Conservation (phyloP, 2,113 vertebrate species). For the Dryoscopus gambensis region DNA sequence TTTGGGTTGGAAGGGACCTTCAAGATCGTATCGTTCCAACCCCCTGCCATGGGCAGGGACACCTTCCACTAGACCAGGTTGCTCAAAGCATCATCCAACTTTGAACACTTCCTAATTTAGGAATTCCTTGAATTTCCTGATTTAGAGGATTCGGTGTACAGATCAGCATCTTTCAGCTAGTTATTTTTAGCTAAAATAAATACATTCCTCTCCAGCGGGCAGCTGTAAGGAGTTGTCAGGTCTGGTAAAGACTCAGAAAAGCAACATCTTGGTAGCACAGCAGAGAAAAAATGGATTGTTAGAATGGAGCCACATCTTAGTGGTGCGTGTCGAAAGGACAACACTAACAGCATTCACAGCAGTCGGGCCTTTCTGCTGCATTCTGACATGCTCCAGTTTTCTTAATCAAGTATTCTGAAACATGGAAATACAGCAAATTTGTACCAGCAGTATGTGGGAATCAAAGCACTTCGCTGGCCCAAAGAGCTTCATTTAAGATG, state of each 20-base stretch:
- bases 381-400: neutral
- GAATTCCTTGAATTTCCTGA: neutral
- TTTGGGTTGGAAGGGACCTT: neutral
- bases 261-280: neutral
- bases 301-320: neutral
- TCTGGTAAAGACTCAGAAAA: neutral
- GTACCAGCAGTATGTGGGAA: neutral
- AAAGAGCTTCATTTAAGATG: neutral
- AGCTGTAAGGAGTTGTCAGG: neutral
- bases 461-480: neutral
- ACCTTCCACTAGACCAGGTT: neutral
- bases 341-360: neutral
- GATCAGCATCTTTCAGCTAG: neutral
- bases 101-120: neutral
- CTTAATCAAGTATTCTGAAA: neutral
- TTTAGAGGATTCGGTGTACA: neutral
- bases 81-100: neutral
- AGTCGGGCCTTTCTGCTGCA: neutral
- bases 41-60: neutral
- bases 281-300: neutral
- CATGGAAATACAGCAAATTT: neutral
- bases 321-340: neutral
- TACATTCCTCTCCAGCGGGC: neutral
- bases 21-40: neutral
- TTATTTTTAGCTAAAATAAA: neutral